These are phyloP conservation scores for Octonoba sinensis DNA, from an alignment of 2,888 invertebrate species.

Conservation along the genomic window DNA sequence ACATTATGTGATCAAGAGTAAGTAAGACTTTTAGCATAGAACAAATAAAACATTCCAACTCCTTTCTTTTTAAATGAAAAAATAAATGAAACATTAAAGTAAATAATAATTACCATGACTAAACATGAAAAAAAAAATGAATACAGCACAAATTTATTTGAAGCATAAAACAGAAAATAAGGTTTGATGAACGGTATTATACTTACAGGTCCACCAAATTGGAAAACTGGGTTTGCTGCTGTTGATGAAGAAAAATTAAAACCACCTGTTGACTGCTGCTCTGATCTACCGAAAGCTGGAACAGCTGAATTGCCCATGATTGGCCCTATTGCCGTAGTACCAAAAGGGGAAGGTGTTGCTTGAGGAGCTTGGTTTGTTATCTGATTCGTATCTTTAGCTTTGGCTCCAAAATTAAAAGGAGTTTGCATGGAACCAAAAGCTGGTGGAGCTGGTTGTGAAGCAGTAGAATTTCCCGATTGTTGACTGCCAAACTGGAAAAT, in stretches of 20 bases:
- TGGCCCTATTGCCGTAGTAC: slow-evolving; percentile 20
- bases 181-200: background rate
- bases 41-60: no score
- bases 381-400: slow-evolving; percentile 23
- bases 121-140: no score
- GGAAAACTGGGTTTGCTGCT: slow-evolving; percentile 25
- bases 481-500: slow-evolving; percentile 49
- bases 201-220: slow-evolving; percentile 33
- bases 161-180: background rate
- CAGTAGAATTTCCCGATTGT: slow-evolving; percentile 4
- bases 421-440: slow-evolving; percentile 11
- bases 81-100: no score
- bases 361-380: slow-evolving; percentile 2
- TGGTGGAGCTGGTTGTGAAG: background rate
- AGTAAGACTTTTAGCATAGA: no score
- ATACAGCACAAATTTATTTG: background rate
- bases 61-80: no score
- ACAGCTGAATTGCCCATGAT: slow-evolving; percentile 23
- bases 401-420: slow-evolving; percentile 31
- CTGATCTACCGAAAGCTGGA: slow-evolving; percentile 27
- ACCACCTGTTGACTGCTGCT: slow-evolving; percentile 18
- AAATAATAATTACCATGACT: no score
- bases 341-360: slow-evolving; percentile 20
- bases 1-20: no score
- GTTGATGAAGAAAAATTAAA: slow-evolving; percentile 28